phyloP scores from a whole-genome alignment of 2,797 vertebrate species.

The Schizothorax lantsangensis region DNA sequence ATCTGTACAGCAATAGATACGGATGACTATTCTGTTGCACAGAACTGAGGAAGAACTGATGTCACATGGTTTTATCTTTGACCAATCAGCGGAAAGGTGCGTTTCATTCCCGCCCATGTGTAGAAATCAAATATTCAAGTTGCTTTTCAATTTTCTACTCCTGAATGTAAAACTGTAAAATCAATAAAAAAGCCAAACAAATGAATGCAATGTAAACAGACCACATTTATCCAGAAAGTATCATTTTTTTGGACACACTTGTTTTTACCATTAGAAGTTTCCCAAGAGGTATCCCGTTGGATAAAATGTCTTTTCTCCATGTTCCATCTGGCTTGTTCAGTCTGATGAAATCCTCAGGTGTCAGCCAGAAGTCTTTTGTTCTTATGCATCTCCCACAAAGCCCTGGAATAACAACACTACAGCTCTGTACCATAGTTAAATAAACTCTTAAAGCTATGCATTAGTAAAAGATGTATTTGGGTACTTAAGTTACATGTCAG shows the following conservation, averaged over 20 bases:
- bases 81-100: background rate
- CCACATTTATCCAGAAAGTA: no score
- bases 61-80: background rate
- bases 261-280: conserved; percentile 45
- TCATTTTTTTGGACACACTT: no score
- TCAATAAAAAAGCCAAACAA: no score
- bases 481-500: background rate
- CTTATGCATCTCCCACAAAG: conserved; percentile 72
- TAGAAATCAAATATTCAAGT: background rate
- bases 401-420: conserved; percentile 56
- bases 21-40: background rate
- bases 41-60: background rate
- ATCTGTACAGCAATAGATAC: background rate
- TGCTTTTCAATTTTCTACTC: no score
- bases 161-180: no score
- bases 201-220: no score
- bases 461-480: background rate
- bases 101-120: no score
- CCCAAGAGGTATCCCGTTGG: conserved; percentile 57
- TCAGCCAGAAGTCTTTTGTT: conserved; percentile 72
- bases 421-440: background rate
- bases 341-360: conserved; percentile 68
- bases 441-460: background rate
- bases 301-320: conserved; percentile 72
- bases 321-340: background rate